Evolutionary conservation across 2,888 invertebrate genomes (phyloP), one percentile per base, ranked within the genome.

Genomic region (Polydrusus tereticollis): DNA sequence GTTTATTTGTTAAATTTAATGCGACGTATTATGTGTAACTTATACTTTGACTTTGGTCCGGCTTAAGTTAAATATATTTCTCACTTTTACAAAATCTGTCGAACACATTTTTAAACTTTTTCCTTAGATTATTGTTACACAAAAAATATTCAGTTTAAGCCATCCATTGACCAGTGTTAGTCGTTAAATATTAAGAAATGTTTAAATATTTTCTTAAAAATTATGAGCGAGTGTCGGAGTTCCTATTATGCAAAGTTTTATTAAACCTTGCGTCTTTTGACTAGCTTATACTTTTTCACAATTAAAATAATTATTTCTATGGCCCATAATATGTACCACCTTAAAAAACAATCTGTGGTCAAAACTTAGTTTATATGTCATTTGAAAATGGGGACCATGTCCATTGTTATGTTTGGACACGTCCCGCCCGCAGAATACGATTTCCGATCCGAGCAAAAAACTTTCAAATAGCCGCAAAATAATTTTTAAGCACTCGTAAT

Each of bases 161-260:
- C 67, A 52, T 69, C 60, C 55, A 69, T 69, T 60, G 68, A 68
- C 68, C 69, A 62, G 62, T 69, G 69, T 62, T 62, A 68, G 68
- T 52, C 52, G 72, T 79, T 78, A 77, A 78, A 74, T 74, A 78
- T 78, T 77, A 76, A 75, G 72, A 74, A 76, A 74, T 79, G 76
- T 80, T 81, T 83, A 80, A 82, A 81, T 88, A 87, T 63, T 70
- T 89, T 90, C 89, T 90, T 90, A 89, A 74, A 75, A 89, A 89
- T 89, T 88, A 90, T 90, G 90, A 90, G 90, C 90, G 91, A 91
- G 91, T 90, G 90, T 90, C 90, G 90, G 90, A 90, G 90, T 90
- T 91, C 90, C 90, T 90, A 90, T 90, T 88, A 82, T 87, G 87
- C 89, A 82, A 83, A 82, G 81, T 77, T 75, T 60, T n/a, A 58